These are phyloP conservation scores for Bombus consobrinus DNA, from an alignment of 1,140 invertebrate species.

Conservation along the genomic window DNA sequence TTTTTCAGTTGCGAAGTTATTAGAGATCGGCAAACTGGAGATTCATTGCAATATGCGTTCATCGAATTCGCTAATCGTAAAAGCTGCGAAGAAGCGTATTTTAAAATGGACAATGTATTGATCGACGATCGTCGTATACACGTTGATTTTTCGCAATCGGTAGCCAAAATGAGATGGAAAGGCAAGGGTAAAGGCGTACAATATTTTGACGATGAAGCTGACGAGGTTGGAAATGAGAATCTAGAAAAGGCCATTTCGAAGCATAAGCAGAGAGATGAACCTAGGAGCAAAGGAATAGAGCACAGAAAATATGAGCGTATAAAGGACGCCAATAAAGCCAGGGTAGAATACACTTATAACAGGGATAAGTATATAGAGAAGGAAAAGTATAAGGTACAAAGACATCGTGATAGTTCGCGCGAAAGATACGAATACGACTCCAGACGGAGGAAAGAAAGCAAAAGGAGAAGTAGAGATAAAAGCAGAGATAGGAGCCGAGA, in stretches of 20 bases:
- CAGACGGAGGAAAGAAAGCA: slow-evolving; percentile 25
- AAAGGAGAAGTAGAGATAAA: slow-evolving; percentile 40
- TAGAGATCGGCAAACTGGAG: slow-evolving; percentile 94
- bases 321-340: slow-evolving; percentile 30
- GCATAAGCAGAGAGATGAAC: slow-evolving; percentile 33
- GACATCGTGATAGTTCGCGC: not conserved
- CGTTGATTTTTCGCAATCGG: slow-evolving; percentile 99
- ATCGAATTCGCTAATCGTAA: slow-evolving; percentile 98
- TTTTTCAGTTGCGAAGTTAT: slow-evolving; percentile 96
- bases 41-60: slow-evolving; percentile 99
- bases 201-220: slow-evolving; percentile 69
- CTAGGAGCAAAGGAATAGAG: slow-evolving; percentile 25
- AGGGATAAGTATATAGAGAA: slow-evolving; percentile 9
- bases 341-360: not conserved
- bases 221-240: slow-evolving; percentile 23
- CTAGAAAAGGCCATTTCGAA: slow-evolving; percentile 1
- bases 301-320: slow-evolving; percentile 56
- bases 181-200: slow-evolving; percentile 90
- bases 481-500: slow-evolving; percentile 56
- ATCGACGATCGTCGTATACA: slow-evolving; percentile 99
- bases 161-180: slow-evolving; percentile 94
- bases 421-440: slow-evolving; percentile 13
- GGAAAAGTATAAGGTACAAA: slow-evolving; percentile 21
- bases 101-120: slow-evolving; percentile 99
- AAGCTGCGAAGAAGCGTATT: slow-evolving; percentile 98